phyloP scores from a whole-genome alignment of 2,113 vertebrate species.

The Nettapus auritus region DNA sequence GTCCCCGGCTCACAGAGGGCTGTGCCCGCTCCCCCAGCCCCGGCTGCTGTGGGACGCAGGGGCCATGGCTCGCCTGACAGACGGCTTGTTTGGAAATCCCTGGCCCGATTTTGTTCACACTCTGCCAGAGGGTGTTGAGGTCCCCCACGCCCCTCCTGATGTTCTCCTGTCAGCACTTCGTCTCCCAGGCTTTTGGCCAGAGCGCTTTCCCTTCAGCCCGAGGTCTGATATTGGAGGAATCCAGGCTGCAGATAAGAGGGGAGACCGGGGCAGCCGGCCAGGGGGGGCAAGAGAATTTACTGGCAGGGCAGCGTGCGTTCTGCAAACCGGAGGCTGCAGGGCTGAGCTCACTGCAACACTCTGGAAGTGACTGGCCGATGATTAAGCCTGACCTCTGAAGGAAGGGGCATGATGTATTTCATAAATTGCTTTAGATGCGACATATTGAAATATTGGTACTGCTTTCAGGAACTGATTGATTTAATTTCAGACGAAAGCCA shows the following conservation, averaged over 20 bases:
- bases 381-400: background rate
- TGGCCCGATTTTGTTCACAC: background rate
- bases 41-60: background rate
- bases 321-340: background rate
- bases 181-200: background rate
- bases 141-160: rapidly evolving
- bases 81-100: background rate
- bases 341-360: background rate
- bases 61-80: rapidly evolving
- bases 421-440: background rate
- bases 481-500: background rate
- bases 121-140: background rate
- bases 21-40: background rate
- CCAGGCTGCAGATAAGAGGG: rapidly evolving
- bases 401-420: background rate
- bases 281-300: background rate
- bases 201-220: background rate
- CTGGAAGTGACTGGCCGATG: background rate
- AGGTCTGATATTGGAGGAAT: background rate
- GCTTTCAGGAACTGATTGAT: background rate
- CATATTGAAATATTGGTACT: background rate
- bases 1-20: background rate
- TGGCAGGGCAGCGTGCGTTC: rapidly evolving
- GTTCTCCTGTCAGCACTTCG: background rate
- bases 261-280: rapidly evolving